Evolutionary conservation across 37 sponge, comb jelly and placozoan genomes (phyloP).

Genomic region (Bolinopsis microptera): DNA sequence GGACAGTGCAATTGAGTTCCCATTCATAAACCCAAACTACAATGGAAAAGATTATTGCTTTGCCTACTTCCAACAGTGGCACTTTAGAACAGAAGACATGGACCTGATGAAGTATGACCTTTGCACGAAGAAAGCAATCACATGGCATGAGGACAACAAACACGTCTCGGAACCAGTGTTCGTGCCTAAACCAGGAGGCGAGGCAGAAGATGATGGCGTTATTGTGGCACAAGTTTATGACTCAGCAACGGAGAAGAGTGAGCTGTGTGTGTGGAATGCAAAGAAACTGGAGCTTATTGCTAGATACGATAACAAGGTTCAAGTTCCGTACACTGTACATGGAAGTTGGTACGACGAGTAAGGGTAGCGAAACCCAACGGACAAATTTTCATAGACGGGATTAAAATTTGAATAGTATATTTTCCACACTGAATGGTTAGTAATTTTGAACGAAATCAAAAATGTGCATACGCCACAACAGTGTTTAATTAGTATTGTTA

Average conservation of each 20-base stretch:
- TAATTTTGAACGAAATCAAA: no score
- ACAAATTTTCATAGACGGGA: no score
- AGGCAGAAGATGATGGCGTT: constrained; percentile 27
- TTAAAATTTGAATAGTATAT: no score
- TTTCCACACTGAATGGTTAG: no score
- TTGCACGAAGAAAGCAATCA: neutral
- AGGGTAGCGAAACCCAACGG: no score
- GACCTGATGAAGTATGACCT: constrained; percentile 47
- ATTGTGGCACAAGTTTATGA: constrained; percentile 7
- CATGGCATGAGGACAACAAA: constrained; percentile 3
- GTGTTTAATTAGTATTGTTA: no score
- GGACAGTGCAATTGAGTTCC: constrained; percentile 17
- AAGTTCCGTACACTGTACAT: constrained; percentile 24
- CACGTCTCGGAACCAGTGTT: constrained; percentile 47
- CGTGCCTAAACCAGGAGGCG: neutral
- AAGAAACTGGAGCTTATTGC: neutral
- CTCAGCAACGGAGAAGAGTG: neutral
- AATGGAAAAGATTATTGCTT: constrained; percentile 1
- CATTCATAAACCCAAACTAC: constrained; percentile 11
- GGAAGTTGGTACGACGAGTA: constrained; percentile 3
- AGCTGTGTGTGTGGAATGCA: constrained; percentile 27
- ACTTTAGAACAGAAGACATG: constrained; percentile 1
- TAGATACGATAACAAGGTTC: neutral
- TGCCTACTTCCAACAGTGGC: constrained; percentile 48
- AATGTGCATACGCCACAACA: no score